Percentiles rank a stretch among this genome's conserved stretches.
Evolutionary conservation across 2,797 vertebrate genomes (phyloP).

Genomic region (Sebastes matsubarae): DNA sequence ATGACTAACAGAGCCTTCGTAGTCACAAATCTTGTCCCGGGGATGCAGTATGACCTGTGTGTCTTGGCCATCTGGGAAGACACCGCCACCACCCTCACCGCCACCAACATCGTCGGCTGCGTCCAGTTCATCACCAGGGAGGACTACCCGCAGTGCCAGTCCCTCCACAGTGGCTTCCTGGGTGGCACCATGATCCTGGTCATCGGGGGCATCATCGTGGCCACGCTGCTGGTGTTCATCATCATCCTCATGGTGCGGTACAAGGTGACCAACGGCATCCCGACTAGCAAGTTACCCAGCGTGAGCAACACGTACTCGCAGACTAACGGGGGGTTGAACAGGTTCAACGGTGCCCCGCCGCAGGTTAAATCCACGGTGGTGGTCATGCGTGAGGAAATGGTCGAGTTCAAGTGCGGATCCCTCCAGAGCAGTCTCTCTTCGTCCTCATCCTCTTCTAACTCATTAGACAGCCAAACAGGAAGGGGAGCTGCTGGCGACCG

Average conservation of each 20-base stretch:
- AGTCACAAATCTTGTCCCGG: slow-evolving; percentile 94
- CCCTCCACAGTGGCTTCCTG: slow-evolving; percentile 94
- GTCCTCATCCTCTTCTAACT: slow-evolving; percentile 87
- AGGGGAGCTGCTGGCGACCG: slow-evolving; percentile 79
- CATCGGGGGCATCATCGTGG: slow-evolving; percentile 96
- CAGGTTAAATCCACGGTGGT: slow-evolving; percentile 92
- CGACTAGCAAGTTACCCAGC: slow-evolving; percentile 83
- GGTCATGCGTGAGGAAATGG: slow-evolving; percentile 89
- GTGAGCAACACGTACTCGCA: slow-evolving; percentile 94
- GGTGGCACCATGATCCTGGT: slow-evolving; percentile 97
- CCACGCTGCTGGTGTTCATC: slow-evolving; percentile 94
- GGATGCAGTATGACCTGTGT: slow-evolving; percentile 95
- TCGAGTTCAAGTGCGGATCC: slow-evolving; percentile 88
- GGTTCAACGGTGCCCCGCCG: slow-evolving; percentile 84
- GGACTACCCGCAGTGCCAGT: slow-evolving; percentile 95
- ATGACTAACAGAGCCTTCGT: slow-evolving; percentile 93
- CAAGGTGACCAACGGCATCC: slow-evolving; percentile 89
- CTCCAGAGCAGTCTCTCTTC: slow-evolving; percentile 90
- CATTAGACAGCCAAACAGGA: slow-evolving; percentile 82
- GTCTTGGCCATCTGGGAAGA: slow-evolving; percentile 98
- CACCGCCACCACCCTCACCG: slow-evolving; percentile 94
- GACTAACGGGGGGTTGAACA: slow-evolving; percentile 88
- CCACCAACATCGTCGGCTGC: slow-evolving; percentile 97
- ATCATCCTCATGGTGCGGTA: slow-evolving; percentile 98
- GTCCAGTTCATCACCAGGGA: slow-evolving; percentile 95